A percentile compares a stretch with the other conserved stretches of the same genome.
Evolutionary conservation across 2,113 vertebrate species (phyloP).

Genomic region (Rhodinocichla rosea): DNA sequence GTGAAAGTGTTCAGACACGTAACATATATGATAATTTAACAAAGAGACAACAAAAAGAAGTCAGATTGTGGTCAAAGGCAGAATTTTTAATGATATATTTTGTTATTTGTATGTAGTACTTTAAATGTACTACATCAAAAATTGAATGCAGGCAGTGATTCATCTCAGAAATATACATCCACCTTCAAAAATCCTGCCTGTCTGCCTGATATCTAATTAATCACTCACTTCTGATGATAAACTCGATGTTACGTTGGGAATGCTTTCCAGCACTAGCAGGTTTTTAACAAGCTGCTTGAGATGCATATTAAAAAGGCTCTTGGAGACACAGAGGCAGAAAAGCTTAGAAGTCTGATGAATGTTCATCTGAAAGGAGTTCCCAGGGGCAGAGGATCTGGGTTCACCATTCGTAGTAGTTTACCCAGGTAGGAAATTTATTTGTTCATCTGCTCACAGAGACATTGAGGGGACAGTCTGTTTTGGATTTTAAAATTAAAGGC

Average conservation of each 20-base stretch:
- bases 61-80: background rate
- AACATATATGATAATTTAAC: background rate
- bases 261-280: background rate
- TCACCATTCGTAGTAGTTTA: background rate
- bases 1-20: background rate
- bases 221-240: background rate
- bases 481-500: background rate
- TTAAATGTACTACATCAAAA: background rate
- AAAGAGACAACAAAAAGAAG: background rate
- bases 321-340: slow-evolving; percentile 40
- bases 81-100: background rate
- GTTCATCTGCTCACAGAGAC: background rate
- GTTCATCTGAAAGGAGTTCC: slow-evolving; percentile 38
- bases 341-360: slow-evolving; percentile 29
- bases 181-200: background rate
- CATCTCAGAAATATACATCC: background rate
- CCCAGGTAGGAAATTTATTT: slow-evolving; percentile 26
- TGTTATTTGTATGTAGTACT: background rate
- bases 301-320: slow-evolving; percentile 52
- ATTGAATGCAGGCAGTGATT: background rate
- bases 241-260: background rate
- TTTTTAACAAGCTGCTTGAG: slow-evolving; percentile 31
- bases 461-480: background rate
- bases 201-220: background rate
- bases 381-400: background rate